Percentiles rank a stretch among this genome's conserved stretches.
phyloP scores from a whole-genome alignment of 1,140 invertebrate genomes.

The Teleopsis dalmanni region DNA sequence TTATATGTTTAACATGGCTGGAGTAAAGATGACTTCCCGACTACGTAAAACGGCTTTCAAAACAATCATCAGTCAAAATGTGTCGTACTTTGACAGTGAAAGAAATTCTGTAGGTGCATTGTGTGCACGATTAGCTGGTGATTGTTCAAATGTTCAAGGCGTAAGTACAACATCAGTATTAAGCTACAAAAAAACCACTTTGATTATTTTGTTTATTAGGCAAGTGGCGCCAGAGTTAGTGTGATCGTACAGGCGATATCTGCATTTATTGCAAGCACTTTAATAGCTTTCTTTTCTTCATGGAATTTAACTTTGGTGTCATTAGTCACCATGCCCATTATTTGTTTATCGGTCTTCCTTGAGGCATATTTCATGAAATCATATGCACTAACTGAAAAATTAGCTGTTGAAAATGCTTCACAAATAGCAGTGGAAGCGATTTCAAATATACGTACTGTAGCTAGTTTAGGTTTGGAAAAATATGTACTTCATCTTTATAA shows the following conservation, averaged over 20 bases:
- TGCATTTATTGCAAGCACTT: constrained; percentile 62
- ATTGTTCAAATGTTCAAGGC: constrained; percentile 74
- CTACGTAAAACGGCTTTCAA: constrained; percentile 56
- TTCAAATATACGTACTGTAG: constrained; percentile 72
- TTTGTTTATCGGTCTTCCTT: constrained; percentile 58
- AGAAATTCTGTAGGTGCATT: constrained; percentile 70
- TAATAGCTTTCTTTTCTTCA: constrained; percentile 71
- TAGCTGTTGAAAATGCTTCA: constrained; percentile 62
- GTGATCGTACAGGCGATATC: constrained; percentile 63
- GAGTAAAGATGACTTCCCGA: constrained; percentile 65
- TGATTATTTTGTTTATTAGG: background rate
- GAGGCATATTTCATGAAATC: constrained; percentile 63
- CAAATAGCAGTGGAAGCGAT: constrained; percentile 81
- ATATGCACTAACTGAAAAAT: constrained; percentile 55
- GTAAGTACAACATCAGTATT: constrained; percentile 40
- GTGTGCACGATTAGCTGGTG: constrained; percentile 67
- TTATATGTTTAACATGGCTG: constrained; percentile 68
- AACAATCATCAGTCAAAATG: constrained; percentile 66
- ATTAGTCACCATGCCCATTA: constrained; percentile 69
- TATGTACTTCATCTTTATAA: constrained; percentile 65
- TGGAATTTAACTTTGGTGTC: constrained; percentile 87
- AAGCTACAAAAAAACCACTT: background rate
- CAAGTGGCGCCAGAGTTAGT: background rate
- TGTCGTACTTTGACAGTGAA: constrained; percentile 72
- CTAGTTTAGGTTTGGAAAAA: constrained; percentile 76